Conservation (phyloP, 2,797 vertebrate genomes). For the Myotis daubentonii region DNA sequence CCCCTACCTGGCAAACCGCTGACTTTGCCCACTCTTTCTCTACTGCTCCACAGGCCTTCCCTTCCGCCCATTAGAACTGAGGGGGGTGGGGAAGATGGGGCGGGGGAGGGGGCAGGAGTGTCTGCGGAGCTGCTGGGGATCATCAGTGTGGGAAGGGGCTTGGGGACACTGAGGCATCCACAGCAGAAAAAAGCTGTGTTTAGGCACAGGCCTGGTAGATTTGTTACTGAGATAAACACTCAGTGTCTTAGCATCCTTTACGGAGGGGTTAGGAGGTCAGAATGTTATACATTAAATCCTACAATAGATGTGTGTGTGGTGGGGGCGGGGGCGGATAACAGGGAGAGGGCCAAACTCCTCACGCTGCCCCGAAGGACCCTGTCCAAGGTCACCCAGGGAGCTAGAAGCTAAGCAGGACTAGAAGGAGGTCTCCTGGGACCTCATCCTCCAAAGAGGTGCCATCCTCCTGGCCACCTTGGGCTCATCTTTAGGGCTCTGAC, state of each 20-base stretch:
- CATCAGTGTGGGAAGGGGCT: not conserved
- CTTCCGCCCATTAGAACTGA: not conserved
- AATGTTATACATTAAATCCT: not conserved
- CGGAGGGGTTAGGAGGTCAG: not conserved
- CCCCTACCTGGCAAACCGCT: not conserved
- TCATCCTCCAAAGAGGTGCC: not conserved
- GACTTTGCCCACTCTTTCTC: not conserved
- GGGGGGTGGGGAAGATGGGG: not conserved
- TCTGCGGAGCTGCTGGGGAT: not conserved
- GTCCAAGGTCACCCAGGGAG: slow-evolving; percentile 65
- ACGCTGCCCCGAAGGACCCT: slow-evolving; percentile 26
- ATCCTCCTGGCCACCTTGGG: not conserved
- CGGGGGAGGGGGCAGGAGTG: not conserved
- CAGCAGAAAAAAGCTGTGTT: not conserved
- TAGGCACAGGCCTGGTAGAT: not conserved
- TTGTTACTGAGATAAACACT: not conserved
- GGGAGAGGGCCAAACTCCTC: not conserved
- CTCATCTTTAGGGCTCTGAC: not conserved
- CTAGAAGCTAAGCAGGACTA: slow-evolving; percentile 8
- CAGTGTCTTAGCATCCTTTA: not conserved
- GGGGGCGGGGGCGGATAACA: not conserved
- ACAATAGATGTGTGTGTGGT: not conserved
- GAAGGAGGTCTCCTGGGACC: slow-evolving; percentile 5
- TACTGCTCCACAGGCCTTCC: not conserved
- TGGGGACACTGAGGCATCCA: not conserved